Evolutionary conservation across 2,888 invertebrate species (phyloP).

Genomic region (Branchipolynoe longqiensis): DNA sequence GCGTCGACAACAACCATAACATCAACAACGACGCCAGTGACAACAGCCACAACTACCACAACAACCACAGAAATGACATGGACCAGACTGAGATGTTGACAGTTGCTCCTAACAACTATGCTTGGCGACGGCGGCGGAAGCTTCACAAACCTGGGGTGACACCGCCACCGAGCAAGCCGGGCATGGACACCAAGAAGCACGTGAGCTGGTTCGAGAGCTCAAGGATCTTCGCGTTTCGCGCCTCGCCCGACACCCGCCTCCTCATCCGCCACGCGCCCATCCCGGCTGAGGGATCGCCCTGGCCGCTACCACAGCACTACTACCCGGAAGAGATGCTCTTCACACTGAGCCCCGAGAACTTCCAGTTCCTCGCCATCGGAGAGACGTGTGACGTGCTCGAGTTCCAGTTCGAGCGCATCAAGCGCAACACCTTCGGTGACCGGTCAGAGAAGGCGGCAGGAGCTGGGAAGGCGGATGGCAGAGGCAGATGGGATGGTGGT

Average conservation of each 20-base stretch:
- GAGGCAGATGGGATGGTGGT: not conserved
- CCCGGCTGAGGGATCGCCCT: constrained; percentile 67
- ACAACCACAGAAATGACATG: too few relatives aligned
- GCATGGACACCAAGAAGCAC: constrained; percentile 58
- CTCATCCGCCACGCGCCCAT: constrained; percentile 66
- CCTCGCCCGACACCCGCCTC: constrained; percentile 66
- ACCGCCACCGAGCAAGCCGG: constrained; percentile 18
- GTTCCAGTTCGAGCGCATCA: constrained; percentile 84
- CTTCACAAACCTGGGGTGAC: constrained; percentile 30
- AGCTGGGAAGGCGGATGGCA: constrained; percentile 62
- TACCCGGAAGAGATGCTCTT: constrained; percentile 58
- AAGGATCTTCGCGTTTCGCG: constrained; percentile 65
- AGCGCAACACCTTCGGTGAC: constrained; percentile 81
- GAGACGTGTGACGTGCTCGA: constrained; percentile 84
- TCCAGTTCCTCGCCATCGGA: constrained; percentile 71
- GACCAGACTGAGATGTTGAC: not conserved
- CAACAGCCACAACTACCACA: too few relatives aligned
- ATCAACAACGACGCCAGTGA: too few relatives aligned
- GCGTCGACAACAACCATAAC: too few relatives aligned
- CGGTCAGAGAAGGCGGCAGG: constrained; percentile 28
- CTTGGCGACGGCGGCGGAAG: not conserved
- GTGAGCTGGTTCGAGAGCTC: constrained; percentile 67
- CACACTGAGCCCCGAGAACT: constrained; percentile 63
- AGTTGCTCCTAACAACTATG: too few relatives aligned
- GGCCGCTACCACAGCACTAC: constrained; percentile 69